phyloP scores from a whole-genome alignment of 2,888 invertebrate species.

The Oxystoma pomonae region DNA sequence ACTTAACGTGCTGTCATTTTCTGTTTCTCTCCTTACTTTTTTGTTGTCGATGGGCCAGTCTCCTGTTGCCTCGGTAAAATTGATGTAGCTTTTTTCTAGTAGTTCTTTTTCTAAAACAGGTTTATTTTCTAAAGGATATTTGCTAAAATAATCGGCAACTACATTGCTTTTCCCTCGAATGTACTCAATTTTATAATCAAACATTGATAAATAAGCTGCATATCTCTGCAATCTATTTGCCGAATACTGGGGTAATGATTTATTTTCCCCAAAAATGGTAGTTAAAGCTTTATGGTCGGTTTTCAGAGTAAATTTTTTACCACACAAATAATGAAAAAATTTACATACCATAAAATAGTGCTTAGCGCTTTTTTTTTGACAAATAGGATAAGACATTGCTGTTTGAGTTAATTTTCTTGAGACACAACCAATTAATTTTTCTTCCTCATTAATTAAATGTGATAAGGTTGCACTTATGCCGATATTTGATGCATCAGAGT shows the following conservation, averaged over 20 bases:
- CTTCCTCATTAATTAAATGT: constrained; percentile 6
- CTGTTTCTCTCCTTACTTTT: constrained; percentile 2
- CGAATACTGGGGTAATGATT: constrained; percentile 12
- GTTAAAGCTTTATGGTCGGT: constrained; percentile 38
- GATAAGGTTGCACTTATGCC: constrained; percentile 13
- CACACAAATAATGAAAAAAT: constrained; percentile 10
- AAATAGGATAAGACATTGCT: constrained; percentile 8
- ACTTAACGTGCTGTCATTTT: neutral
- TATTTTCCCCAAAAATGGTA: constrained; percentile 26
- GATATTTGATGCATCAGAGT: constrained; percentile 10
- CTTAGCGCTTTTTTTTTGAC: constrained; percentile 8
- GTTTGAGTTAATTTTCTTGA: constrained; percentile 6
- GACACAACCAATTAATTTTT: constrained; percentile 8
- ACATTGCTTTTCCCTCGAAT: too few species aligned
- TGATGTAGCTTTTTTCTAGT: neutral
- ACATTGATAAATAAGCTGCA: too few species aligned
- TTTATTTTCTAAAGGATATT: too few species aligned
- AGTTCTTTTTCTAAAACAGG: constrained; percentile 1
- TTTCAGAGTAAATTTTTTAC: constrained; percentile 22
- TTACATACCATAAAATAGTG: neutral
- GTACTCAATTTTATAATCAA: too few species aligned
- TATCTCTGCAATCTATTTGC: constrained; percentile 11
- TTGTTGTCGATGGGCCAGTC: constrained; percentile 14
- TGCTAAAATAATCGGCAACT: too few species aligned
- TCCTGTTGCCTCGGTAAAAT: constrained; percentile 5